Percentiles rank a stretch among this genome's conserved stretches.
Conservation (phyloP, 2,113 vertebrate genomes). For the Nothoprocta perdicaria region DNA sequence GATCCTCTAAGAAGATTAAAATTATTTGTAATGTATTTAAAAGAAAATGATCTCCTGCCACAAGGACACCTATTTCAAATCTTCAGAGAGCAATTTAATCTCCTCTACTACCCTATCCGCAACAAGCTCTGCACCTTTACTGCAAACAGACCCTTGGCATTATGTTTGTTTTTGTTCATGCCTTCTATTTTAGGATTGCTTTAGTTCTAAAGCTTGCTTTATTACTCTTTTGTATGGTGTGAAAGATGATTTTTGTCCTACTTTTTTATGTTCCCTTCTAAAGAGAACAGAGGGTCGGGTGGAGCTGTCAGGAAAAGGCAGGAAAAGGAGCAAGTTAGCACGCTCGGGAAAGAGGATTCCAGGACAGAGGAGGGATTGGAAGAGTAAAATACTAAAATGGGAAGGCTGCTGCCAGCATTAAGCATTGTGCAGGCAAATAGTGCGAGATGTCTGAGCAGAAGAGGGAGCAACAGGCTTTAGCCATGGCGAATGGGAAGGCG, state of each 20-base stretch:
- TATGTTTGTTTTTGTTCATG: background rate
- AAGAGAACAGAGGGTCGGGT: background rate
- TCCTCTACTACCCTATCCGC: background rate
- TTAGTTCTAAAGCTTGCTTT: background rate
- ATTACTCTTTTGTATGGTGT: background rate
- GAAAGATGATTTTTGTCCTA: background rate
- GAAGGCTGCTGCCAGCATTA: background rate
- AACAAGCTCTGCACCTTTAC: background rate
- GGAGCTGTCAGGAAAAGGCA: no score
- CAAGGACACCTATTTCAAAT: background rate
- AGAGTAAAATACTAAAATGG: background rate
- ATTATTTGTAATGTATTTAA: background rate
- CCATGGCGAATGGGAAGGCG: rapidly evolving
- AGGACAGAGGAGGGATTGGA: background rate
- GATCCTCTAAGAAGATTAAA: background rate
- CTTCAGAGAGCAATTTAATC: background rate
- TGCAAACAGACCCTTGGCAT: background rate
- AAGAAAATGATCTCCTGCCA: background rate
- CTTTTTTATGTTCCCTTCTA: background rate
- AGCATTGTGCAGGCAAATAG: background rate
- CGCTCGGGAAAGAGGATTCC: background rate
- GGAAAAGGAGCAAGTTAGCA: background rate
- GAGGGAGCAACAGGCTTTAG: background rate
- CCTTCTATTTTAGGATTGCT: no score
- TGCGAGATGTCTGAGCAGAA: background rate